A percentile compares a stretch with the other conserved stretches of the same genome.
Conservation (phyloP, 1,140 invertebrate species). For the Listronotus oregonensis region DNA sequence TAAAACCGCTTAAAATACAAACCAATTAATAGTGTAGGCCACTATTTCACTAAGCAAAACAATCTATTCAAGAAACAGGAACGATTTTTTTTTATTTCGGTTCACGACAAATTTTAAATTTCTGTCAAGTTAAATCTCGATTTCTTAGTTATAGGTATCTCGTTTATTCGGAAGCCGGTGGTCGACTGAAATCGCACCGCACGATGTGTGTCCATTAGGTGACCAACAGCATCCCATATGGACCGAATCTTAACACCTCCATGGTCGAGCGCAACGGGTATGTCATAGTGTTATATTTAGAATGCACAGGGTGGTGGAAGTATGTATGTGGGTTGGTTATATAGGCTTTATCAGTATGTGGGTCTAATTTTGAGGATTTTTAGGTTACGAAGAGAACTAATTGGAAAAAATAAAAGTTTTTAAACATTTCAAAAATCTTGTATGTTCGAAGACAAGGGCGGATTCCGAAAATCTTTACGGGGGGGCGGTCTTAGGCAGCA, state of each 20-base stretch:
- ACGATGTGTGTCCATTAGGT: slow-evolving; percentile 25
- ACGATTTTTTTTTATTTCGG: slow-evolving; percentile 2
- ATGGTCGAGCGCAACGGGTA: slow-evolving; percentile 4
- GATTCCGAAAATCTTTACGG: too few species aligned
- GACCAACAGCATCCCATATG: slow-evolving; percentile 34
- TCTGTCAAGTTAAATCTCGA: slow-evolving; percentile 12
- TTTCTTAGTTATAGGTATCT: slow-evolving; percentile 23
- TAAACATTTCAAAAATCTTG: too few species aligned
- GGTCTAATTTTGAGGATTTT: not conserved
- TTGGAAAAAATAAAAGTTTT: too few species aligned
- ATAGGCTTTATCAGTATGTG: not conserved
- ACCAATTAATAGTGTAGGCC: not conserved
- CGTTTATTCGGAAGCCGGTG: slow-evolving; percentile 41
- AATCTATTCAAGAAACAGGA: slow-evolving; percentile 3
- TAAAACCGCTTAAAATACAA: not conserved
- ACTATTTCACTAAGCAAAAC: too few species aligned
- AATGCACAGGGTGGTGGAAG: not conserved
- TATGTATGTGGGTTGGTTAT: not conserved
- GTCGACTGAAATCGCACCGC: slow-evolving; percentile 40
- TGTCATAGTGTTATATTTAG: slow-evolving; percentile 37
- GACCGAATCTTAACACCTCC: slow-evolving; percentile 35
- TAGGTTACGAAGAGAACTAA: too few species aligned
- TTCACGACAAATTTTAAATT: not conserved
- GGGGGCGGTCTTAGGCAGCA: too few species aligned
- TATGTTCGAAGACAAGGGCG: too few species aligned